These are phyloP conservation scores for Agelas oroides DNA, from an alignment of 37 sponge, comb jelly and placozoan genomes.

Conservation along the genomic window DNA sequence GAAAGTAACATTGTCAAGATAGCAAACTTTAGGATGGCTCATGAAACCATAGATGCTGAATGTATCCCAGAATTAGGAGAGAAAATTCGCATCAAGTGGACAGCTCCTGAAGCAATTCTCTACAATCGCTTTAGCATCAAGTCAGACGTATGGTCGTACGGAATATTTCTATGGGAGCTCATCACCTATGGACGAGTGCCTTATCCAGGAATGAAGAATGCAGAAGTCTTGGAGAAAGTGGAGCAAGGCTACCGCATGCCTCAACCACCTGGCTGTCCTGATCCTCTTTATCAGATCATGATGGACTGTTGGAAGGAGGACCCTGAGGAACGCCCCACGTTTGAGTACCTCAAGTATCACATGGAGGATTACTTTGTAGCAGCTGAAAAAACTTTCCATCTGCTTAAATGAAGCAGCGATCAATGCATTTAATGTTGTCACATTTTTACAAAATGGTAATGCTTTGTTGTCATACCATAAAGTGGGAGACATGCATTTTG, in stretches of 20 bases:
- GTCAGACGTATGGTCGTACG: too few species aligned
- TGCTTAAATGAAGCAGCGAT: too few species aligned
- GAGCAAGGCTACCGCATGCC: neutral
- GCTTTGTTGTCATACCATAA: too few species aligned
- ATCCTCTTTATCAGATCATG: neutral
- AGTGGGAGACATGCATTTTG: too few species aligned
- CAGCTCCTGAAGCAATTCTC: too few species aligned
- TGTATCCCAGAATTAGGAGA: neutral
- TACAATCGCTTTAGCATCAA: neutral
- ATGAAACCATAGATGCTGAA: neutral
- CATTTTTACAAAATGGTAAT: too few species aligned
- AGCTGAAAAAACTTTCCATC: too few species aligned
- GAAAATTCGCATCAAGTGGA: too few species aligned
- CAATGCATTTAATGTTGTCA: too few species aligned
- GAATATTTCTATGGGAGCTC: neutral
- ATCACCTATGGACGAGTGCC: neutral
- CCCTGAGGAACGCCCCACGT: neutral
- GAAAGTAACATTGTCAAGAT: neutral
- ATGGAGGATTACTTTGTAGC: too few species aligned
- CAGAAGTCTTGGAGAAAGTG: neutral
- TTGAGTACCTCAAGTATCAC: neutral
- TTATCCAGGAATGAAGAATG: neutral
- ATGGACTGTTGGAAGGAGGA: slow-evolving; percentile 2
- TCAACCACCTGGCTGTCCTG: neutral
- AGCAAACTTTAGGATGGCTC: slow-evolving; percentile 4